A percentile compares a stretch with the other conserved stretches of the same genome.
Evolutionary conservation across 2,113 vertebrate species (phyloP).

Genomic region (Perca schrenkii): DNA sequence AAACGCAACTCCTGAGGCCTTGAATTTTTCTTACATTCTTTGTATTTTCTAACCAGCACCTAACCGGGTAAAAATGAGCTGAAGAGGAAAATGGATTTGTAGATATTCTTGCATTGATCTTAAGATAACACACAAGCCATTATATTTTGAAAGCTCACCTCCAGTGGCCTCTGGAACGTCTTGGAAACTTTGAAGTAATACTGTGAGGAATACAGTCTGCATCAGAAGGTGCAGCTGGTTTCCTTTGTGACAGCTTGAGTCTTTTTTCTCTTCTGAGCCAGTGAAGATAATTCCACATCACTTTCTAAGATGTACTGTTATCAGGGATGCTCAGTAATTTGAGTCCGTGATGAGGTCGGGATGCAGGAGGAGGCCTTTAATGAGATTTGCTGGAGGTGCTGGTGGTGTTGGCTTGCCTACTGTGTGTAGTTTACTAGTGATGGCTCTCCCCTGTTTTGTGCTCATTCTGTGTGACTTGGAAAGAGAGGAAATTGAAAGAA

Average conservation of each 20-base stretch:
- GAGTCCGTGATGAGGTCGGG: constrained; percentile 63
- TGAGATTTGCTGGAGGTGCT: constrained; percentile 63
- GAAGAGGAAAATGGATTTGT: background rate
- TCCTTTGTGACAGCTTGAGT: constrained; percentile 21
- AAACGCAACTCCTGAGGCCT: background rate
- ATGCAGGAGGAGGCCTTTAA: constrained; percentile 56
- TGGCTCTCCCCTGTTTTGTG: constrained; percentile 30
- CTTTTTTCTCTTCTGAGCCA: constrained; percentile 15
- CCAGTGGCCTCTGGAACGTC: background rate
- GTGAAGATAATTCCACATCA: constrained; percentile 52
- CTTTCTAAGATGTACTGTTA: constrained; percentile 49
- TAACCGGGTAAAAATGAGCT: background rate
- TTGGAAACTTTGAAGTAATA: constrained; percentile 20
- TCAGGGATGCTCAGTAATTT: constrained; percentile 65
- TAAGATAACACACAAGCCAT: background rate
- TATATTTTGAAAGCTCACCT: background rate
- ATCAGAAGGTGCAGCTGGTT: constrained; percentile 9
- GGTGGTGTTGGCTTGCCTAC: constrained; percentile 26
- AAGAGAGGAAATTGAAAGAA: constrained; percentile 40
- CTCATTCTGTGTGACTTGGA: constrained; percentile 22
- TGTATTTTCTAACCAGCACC: constrained; percentile 6
- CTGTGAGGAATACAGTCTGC: background rate
- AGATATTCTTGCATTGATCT: constrained; percentile 10
- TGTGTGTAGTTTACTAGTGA: constrained; percentile 41
- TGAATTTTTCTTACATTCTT: background rate